Evolutionary conservation across 2,888 invertebrate genomes (phyloP).

Genomic region (Acleris laterana): DNA sequence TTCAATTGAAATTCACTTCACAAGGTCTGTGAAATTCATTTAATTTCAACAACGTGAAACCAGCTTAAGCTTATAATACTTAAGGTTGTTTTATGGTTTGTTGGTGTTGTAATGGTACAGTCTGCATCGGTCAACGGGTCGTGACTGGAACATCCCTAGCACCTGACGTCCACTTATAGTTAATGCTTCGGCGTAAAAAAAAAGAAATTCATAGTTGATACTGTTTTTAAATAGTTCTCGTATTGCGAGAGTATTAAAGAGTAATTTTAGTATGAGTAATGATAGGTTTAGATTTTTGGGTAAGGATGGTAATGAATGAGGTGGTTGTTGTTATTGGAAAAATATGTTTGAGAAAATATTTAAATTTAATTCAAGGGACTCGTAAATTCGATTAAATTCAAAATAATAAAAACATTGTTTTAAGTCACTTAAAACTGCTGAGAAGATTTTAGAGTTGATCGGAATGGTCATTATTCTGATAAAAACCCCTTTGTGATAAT

Average conservation of each 20-base stretch:
- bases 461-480: too few species aligned
- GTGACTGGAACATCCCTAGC: conserved; percentile 80
- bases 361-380: neutral
- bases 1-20: conserved; percentile 44
- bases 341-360: too few species aligned
- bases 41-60: conserved; percentile 40
- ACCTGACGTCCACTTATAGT: conserved; percentile 79
- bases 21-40: conserved; percentile 40
- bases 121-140: conserved; percentile 81
- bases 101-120: conserved; percentile 52
- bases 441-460: too few species aligned
- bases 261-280: too few species aligned
- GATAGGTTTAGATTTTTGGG: too few species aligned
- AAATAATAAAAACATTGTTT: neutral
- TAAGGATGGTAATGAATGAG: too few species aligned
- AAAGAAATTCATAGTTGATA: conserved; percentile 62
- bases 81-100: conserved; percentile 50
- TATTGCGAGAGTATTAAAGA: conserved; percentile 18
- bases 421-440: neutral
- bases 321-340: too few species aligned
- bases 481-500: too few species aligned
- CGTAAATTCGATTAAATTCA: neutral
- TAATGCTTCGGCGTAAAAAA: conserved; percentile 68
- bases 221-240: conserved; percentile 56
- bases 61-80: fast-evolving